phyloP scores from a whole-genome alignment of 2,113 vertebrate species.

The Phaetusa simplex region DNA sequence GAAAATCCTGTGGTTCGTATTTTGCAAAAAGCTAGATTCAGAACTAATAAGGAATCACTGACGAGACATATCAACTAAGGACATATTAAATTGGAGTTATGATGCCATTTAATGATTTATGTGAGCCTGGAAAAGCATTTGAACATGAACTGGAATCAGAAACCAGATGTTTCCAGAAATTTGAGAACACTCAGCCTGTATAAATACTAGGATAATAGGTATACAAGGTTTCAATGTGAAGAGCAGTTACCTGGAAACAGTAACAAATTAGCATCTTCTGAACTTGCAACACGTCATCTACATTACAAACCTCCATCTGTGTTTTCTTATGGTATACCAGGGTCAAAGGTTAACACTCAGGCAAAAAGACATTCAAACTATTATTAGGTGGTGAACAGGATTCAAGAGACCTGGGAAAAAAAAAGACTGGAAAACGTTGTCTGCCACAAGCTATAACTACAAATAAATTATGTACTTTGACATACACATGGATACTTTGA shows the following conservation, averaged over 20 bases:
- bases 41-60: neutral
- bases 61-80: neutral
- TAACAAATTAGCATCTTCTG: neutral
- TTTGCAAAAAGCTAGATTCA: neutral
- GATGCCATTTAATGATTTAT: neutral
- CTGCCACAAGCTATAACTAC: neutral
- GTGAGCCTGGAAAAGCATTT: neutral
- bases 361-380: neutral
- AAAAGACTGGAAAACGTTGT: neutral
- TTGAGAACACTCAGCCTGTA: neutral
- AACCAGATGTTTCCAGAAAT: neutral
- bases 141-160: neutral
- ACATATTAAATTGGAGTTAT: neutral
- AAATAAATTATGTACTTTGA: neutral
- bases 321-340: neutral
- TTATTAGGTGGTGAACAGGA: neutral
- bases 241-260: neutral
- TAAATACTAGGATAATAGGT: neutral
- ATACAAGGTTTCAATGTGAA: neutral
- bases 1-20: neutral
- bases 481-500: neutral
- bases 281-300: neutral
- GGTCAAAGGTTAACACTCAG: neutral
- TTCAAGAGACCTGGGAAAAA: neutral
- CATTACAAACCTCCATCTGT: rapidly evolving